A percentile compares a stretch with the other conserved stretches of the same genome.
phyloP scores from a whole-genome alignment of 2,113 vertebrate species.

The Leptobrachium leishanense region DNA sequence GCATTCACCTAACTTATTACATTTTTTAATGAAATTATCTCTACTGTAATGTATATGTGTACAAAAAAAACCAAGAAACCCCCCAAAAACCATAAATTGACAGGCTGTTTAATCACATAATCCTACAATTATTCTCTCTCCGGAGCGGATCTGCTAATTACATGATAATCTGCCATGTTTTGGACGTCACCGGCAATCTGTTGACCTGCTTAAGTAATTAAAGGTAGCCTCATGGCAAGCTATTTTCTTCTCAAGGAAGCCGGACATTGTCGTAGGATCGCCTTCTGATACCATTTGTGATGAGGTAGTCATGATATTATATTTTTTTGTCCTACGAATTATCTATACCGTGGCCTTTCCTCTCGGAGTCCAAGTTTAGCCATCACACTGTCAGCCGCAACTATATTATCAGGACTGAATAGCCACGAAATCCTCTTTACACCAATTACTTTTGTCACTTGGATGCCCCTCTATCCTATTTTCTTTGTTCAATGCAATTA shows the following conservation, averaged over 20 bases:
- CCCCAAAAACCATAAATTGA: too few relatives aligned
- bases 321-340: conserved; percentile 12
- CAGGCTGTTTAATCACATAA: too few relatives aligned
- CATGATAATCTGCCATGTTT: conserved; percentile 29
- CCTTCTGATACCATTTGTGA: neutral
- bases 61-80: too few relatives aligned
- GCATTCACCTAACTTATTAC: too few relatives aligned
- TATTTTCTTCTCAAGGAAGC: conserved; percentile 4
- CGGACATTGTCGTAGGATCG: neutral
- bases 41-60: too few relatives aligned
- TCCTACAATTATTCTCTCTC: too few relatives aligned
- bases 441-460: conserved; percentile 69
- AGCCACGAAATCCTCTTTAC: conserved; percentile 57
- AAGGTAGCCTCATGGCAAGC: conserved; percentile 28
- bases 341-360: neutral
- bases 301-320: conserved; percentile 8
- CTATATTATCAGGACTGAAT: conserved; percentile 59
- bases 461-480: conserved; percentile 73
- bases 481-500: conserved; percentile 81
- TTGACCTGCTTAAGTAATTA: conserved; percentile 12
- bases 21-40: too few relatives aligned
- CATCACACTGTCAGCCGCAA: conserved; percentile 52
- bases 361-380: conserved; percentile 48
- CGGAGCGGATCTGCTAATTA: conserved; percentile 7
- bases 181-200: conserved; percentile 3